Evolutionary conservation across 2,797 vertebrate genomes (phyloP).

Genomic region (Remorina albescens): DNA sequence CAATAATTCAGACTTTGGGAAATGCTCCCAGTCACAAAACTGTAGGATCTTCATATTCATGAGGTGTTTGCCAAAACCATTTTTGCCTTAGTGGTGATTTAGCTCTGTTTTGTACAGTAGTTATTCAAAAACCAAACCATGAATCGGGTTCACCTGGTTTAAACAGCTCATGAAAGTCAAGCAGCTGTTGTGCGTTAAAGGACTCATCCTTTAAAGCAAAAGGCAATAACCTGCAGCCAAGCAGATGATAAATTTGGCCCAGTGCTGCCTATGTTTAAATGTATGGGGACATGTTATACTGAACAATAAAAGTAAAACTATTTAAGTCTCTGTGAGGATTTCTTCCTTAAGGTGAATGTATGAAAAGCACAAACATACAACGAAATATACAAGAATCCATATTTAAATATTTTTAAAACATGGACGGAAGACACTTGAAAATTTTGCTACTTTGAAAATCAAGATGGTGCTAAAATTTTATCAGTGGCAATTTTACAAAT

Average conservation of each 20-base stretch:
- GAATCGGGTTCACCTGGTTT: conserved; percentile 49
- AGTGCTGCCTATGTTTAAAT: conserved; percentile 61
- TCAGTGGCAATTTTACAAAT: too few relatives aligned
- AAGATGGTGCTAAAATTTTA: too few relatives aligned
- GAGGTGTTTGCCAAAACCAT: conserved; percentile 41
- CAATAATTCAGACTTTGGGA: conserved; percentile 27
- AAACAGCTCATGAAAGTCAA: conserved; percentile 36
- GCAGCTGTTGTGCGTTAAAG: conserved; percentile 39
- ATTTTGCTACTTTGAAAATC: too few relatives aligned
- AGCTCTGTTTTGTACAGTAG: conserved; percentile 25
- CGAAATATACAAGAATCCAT: background rate
- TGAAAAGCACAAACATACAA: background rate
- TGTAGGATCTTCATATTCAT: conserved; percentile 7
- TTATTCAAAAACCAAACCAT: conserved; percentile 37
- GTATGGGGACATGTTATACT: conserved; percentile 68
- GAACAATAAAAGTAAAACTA: conserved; percentile 64
- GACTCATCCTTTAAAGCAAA: conserved; percentile 38
- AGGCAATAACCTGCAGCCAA: conserved; percentile 42
- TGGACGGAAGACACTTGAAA: background rate
- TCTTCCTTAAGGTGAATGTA: background rate
- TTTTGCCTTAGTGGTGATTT: conserved; percentile 40
- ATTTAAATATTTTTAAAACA: background rate
- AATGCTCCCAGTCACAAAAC: conserved; percentile 14
- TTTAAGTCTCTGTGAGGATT: conserved; percentile 12
- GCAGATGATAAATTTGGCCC: conserved; percentile 43